Base-by-base conservation (phyloP, 2,797 vertebrate genomes). In the Malurus leucopterus region DNA sequence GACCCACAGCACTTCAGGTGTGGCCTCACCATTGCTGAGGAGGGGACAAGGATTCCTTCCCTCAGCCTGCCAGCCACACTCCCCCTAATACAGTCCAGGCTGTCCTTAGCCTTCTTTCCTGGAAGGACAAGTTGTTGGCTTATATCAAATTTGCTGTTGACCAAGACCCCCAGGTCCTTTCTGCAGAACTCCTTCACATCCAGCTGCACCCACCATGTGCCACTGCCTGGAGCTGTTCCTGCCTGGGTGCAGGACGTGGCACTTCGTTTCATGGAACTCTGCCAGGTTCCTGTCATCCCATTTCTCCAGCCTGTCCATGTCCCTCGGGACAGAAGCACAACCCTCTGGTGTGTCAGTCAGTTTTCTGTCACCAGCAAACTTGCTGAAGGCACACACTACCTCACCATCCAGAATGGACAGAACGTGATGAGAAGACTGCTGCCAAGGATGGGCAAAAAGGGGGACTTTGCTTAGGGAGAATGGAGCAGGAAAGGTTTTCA, bases 111-210 rank as follows among this genome's bases (percentile, higher is more conserved):
- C 21, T 36, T 53, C 58, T 63, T 36, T 30, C 20, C n/a, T 8
- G 8, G 9, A 43, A 75, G 26, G 15, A 15, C 18, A 4, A 20
- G 57, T 20, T 74, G 19, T 34, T 51, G 38, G 7, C 38, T 62
- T 0, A 0, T 34, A 34, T 12, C 19, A 34, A 9, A 9, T 62
- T 43, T 62, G 58, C 12, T 43, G 47, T 15, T 1, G 1, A 43
- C n/a, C 38, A 30, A 43, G 58, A 62, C 6, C 19, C 24, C 5
- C 38, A 29, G 19, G 24, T 51, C 4, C 4, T 62, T 41, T 15
- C 30, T 58, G 51, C 19, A 34, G 34, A 62, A 51, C 24, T 61
- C 12, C 15, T 51, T 34, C 29, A 12, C 47, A 62, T 15, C 11
- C 57, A 18, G 6, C 30, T 29, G 38, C 24, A 34, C 15, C 38